Evolutionary conservation across 2,888 invertebrate genomes (phyloP), one percentile per base, ranked within the genome.

Genomic region (Buathra laborator): DNA sequence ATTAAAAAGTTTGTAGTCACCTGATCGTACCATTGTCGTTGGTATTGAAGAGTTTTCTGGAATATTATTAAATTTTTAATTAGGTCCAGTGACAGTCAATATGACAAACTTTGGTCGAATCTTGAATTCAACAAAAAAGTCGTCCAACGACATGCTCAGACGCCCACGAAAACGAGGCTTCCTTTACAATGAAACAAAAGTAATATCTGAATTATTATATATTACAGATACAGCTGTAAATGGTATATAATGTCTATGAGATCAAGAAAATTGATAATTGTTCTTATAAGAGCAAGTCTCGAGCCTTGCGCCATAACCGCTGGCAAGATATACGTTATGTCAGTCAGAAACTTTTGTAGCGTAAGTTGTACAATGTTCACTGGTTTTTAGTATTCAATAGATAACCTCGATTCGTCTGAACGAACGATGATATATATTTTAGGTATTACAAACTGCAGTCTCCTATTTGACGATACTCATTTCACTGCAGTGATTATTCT

Each of bases 391-490:
- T 3, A 51, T 14, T 51, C 12, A 46, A 16, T 64, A 5, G 14
- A 29, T 19, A 24, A 46, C 10, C 5, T 3, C 7, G 16, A 43
- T 1, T 29, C 5, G 19, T 51, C 24, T 19, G 16, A 32, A 14
- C 5, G 7, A 44, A 29, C 32, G 6, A 9, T 19, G 43, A 7
- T 10, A 51, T 67, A 71, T 14, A 24, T 59, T 72, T 68, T n/a
- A 76, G 83, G 48, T 83, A 6, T 10, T 86, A 2, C 77, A 78
- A 62, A 84, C 84, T 29, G 78, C 86, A 4, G 48, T 75, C 64
- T 86, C 86, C 10, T 85, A 77, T 24, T 85, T 85, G 19, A 85
- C 85, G 1, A 56, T 85, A 7, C 48, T 85, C 16, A 12, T 43
- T 7, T 78, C 84, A 43, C 16, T 86, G 48, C 84, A 76, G n/a